Percentiles rank a stretch among this genome's conserved stretches.
phyloP scores from a whole-genome alignment of 2,888 invertebrate genomes.

The Catocala fraxini region DNA sequence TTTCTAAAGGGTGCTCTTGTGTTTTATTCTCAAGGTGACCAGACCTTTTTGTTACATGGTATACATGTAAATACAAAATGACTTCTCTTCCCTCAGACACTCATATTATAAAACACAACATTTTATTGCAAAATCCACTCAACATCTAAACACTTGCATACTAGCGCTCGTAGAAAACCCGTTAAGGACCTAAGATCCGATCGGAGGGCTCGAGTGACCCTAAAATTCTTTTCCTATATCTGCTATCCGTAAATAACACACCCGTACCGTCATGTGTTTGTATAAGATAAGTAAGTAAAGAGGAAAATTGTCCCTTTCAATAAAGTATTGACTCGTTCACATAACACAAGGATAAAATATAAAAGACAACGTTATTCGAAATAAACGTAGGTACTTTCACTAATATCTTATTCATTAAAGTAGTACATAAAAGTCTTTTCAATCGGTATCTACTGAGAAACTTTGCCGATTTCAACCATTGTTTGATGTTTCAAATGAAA shows the following conservation, averaged over 20 bases:
- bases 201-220: slow-evolving; percentile 1
- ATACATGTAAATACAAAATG: too few relatives aligned
- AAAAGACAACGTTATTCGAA: slow-evolving; percentile 1
- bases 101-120: too few relatives aligned
- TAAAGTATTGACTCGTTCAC: background rate
- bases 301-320: background rate
- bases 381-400: background rate
- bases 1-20: too few relatives aligned
- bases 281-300: slow-evolving; percentile 9
- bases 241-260: slow-evolving; percentile 15
- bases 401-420: slow-evolving; percentile 37
- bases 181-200: slow-evolving; percentile 7
- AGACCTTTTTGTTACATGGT: too few relatives aligned
- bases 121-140: background rate
- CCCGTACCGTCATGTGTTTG: slow-evolving; percentile 5
- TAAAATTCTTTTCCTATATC: slow-evolving; percentile 7
- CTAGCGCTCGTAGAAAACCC: slow-evolving; percentile 4
- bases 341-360: slow-evolving; percentile 3
- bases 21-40: too few relatives aligned
- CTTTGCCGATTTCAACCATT: slow-evolving; percentile 42
- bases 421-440: slow-evolving; percentile 30
- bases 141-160: background rate
- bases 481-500: slow-evolving; percentile 38
- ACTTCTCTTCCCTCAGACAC: too few relatives aligned
- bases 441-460: slow-evolving; percentile 41